These are phyloP conservation scores for Myathropa florea DNA, from an alignment of 2,888 invertebrate species.

Conservation along the genomic window DNA sequence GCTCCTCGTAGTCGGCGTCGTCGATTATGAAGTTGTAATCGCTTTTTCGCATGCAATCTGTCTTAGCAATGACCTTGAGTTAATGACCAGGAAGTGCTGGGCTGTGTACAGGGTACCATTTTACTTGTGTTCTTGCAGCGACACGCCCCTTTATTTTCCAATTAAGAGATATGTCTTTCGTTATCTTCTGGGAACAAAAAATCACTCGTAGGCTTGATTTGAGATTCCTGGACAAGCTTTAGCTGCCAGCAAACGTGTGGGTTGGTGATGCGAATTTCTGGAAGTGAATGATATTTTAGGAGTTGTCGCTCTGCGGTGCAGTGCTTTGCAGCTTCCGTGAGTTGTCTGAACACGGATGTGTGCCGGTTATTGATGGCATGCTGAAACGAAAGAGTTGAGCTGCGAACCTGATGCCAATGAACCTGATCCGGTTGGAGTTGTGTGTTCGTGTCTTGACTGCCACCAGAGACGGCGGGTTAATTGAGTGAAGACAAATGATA, in stretches of 20 bases:
- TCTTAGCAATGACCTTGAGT: conserved; percentile 68
- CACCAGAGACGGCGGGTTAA: not conserved
- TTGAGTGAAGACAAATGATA: not conserved
- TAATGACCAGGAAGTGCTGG: conserved; percentile 66
- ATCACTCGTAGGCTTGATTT: conserved; percentile 18
- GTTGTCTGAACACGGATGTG: conserved; percentile 8
- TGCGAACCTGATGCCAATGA: conserved; percentile 20
- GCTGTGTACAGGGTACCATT: conserved; percentile 16
- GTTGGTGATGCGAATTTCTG: conserved; percentile 31
- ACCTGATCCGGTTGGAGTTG: conserved; percentile 8
- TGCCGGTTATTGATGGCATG: not conserved
- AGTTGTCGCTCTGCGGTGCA: conserved; percentile 36
- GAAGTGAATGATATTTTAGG: conserved; percentile 38
- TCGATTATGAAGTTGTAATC: conserved; percentile 63
- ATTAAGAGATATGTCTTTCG: conserved; percentile 39
- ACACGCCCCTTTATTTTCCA: conserved; percentile 58
- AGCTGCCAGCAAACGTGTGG: not conserved
- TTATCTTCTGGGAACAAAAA: conserved; percentile 46
- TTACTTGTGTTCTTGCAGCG: conserved; percentile 13
- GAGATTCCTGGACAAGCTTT: not conserved
- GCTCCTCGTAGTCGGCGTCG: conserved; percentile 6
- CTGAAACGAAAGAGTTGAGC: conserved; percentile 45
- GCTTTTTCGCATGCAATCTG: conserved; percentile 59
- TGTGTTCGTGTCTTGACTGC: not conserved
- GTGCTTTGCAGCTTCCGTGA: conserved; percentile 34